These are phyloP conservation scores for Philypnodon macrostomus DNA, from an alignment of 2,797 vertebrate species.

Conservation along the genomic window DNA sequence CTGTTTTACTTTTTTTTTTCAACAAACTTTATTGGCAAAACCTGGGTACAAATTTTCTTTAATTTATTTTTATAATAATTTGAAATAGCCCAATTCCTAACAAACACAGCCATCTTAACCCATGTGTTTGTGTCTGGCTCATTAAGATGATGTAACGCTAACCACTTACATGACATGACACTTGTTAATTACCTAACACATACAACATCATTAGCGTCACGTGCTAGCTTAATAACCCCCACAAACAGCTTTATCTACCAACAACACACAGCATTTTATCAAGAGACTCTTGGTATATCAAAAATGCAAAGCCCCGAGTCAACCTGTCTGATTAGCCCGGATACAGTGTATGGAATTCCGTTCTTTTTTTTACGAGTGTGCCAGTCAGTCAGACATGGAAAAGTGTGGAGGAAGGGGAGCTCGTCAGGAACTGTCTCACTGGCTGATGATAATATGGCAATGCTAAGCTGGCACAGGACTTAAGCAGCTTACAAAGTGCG, in stretches of 20 bases:
- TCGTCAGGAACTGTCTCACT: conserved; percentile 79
- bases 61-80: too few relatives aligned
- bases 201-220: conserved; percentile 31
- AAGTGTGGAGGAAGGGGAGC: conserved; percentile 72
- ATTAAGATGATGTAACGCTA: conserved; percentile 42
- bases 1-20: too few relatives aligned
- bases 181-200: conserved; percentile 40
- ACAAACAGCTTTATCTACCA: conserved; percentile 44
- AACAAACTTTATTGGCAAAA: too few relatives aligned
- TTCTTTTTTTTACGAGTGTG: conserved; percentile 27
- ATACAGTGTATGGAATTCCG: conserved; percentile 20
- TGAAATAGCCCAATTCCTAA: too few relatives aligned
- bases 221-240: conserved; percentile 50
- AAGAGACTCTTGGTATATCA: conserved; percentile 31
- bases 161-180: conserved; percentile 50
- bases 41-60: too few relatives aligned
- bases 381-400: conserved; percentile 59
- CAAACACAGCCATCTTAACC: conserved; percentile 19
- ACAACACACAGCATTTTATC: conserved; percentile 47
- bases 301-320: conserved; percentile 48
- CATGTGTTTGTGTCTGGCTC: conserved; percentile 19
- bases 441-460: conserved; percentile 82
- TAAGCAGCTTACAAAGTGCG: conserved; percentile 84
- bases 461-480: conserved; percentile 80
- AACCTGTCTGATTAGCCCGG: conserved; percentile 34